phyloP scores from a whole-genome alignment of 2,113 vertebrate genomes.

The Sorex araneus region DNA sequence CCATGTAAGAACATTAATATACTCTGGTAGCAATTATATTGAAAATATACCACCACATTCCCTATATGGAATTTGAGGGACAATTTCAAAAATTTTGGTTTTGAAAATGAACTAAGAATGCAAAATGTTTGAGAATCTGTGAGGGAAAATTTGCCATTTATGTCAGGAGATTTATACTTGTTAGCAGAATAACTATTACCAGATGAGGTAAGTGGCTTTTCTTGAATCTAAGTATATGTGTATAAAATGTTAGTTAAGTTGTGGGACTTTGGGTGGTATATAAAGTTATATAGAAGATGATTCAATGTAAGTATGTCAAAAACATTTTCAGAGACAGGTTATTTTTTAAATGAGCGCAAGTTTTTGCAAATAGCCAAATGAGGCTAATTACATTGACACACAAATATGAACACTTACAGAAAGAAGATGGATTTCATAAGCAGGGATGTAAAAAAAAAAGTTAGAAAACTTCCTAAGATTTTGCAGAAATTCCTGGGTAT shows the following conservation, averaged over 20 bases:
- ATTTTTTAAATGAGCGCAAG: too few species aligned
- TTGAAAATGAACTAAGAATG: neutral
- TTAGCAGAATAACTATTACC: neutral
- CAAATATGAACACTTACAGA: too few species aligned
- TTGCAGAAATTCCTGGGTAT: too few species aligned
- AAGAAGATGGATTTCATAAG: too few species aligned
- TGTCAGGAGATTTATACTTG: neutral
- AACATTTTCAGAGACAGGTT: too few species aligned
- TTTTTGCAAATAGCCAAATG: too few species aligned
- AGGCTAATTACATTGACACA: too few species aligned
- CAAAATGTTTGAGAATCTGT: neutral
- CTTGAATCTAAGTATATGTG: neutral
- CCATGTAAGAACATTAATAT: neutral
- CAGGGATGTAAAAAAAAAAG: too few species aligned
- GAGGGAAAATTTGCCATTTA: constrained; percentile 9
- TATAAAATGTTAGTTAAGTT: neutral
- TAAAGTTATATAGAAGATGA: constrained; percentile 21
- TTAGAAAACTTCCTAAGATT: too few species aligned
- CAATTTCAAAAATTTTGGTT: neutral
- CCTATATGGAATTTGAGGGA: neutral
- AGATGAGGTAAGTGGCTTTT: neutral
- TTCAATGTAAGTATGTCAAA: too few species aligned
- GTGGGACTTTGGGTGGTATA: neutral
- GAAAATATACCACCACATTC: neutral
- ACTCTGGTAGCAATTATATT: too few species aligned